Base-by-base conservation (phyloP, 1,140 invertebrate genomes). In the Drosophila pseudoananassae region DNA sequence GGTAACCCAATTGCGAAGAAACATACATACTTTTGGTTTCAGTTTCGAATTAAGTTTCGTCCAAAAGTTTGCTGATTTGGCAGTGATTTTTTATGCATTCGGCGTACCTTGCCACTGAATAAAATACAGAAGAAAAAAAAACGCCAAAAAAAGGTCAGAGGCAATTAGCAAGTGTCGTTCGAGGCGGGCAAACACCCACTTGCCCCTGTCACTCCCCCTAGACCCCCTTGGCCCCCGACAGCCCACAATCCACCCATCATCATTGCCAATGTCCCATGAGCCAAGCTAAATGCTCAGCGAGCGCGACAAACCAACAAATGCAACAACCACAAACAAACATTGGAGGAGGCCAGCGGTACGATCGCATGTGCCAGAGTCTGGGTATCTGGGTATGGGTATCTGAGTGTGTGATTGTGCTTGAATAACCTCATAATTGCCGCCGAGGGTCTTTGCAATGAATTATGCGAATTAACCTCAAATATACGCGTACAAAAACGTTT, bases 391-490 rank as follows among this genome's bases (percentile, higher is more conserved):
- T 53, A 20, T 47, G 20, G 12, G 2, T 15, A 29, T 17, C 9
- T 15, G 15, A 15, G 15, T 53, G 10, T 51, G 63, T 29, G 52
- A 65, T 52, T 58, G 59, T 61, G 78, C 72, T 55, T 76, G 76
- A 88, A 83, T 83, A 88, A 88, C 83, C 83, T 88, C 83, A 88
- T 88, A 88, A 88, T 88, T 88, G 83, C 84, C 83, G 68, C 75
- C 78, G 83, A 88, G 83, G 83, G 83, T 83, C 83, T 83, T 88
- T 88, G 83, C 83, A 88, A 88, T 88, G 83, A 88, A 88, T 88
- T 88, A 88, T 88, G 83, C 84, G 83, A 88, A 78, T 88, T 88
- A 88, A 83, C 83, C 83, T 88, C 76, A 88, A 88, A 88, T 47
- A 72, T 53, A 60, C 57, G 46, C 68, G 40, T 55, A 63, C 71